Base-by-base conservation (phyloP, 2,888 invertebrate species). In the Phragmatobia fuliginosa region DNA sequence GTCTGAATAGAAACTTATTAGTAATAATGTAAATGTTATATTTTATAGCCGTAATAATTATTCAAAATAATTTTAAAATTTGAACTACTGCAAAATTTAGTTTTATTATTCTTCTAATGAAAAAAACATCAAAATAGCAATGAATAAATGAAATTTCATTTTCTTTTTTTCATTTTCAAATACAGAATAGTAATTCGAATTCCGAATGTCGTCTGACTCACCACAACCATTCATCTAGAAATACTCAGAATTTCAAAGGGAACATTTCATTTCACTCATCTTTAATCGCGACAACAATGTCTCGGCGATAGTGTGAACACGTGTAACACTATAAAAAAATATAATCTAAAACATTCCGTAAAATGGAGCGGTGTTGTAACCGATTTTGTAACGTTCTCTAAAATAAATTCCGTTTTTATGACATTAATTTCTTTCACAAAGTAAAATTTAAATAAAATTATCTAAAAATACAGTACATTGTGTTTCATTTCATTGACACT, bases 401-500 rank as follows among this genome's bases (percentile, higher is more conserved):
- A 75, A 76, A 82, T 83, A 82, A 82, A 83, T 76, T 77, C 62
- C 58, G 67, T 74, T 83, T 74, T 83, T 83, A 82, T 82, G 82
- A 82, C 80, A 83, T 83, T 82, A 83, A 83, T 83, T 82, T 83
- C 73, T 76, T 67, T 74, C 60, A 77, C 74, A 73, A 75, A 76
- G 73, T 68, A 76, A 64, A 74, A 72, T 82, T 83, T 78, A 75
- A 79, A 83, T 67, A 49, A 77, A 78, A 77, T 69, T 16, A 58
- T 70, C 81, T 82, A 85, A 82, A 85, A 81, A 86, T 86, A 87
- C 72, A 58, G 56, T 56, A 79, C 85, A 83, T 82, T 82, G 78
- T 85, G 83, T 86, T 83, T 80, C 83, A 82, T 86, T 80, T 79
- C 85, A 82, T 91, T 92, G 92, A 93, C 91, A 92, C 90, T 94